Conservation (phyloP, 2,888 invertebrate species). For the Drosophila birchii region DNA sequence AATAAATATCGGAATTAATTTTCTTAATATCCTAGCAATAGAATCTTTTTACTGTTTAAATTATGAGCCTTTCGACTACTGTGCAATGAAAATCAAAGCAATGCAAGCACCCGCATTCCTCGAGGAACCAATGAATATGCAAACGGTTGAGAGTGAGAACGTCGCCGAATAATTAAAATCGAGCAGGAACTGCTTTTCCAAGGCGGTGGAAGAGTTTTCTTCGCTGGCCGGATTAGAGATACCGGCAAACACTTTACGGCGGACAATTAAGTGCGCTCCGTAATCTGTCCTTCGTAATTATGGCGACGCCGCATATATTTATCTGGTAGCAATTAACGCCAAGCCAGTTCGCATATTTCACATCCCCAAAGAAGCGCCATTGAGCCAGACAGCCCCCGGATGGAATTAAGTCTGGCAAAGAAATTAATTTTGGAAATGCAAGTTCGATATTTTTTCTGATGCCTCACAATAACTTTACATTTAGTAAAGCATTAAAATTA, state of each 20-base stretch:
- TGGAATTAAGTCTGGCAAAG: constrained; percentile 15
- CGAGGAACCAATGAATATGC: constrained; percentile 61
- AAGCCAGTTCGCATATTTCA: constrained; percentile 74
- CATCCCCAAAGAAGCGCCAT: constrained; percentile 59
- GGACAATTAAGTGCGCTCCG: constrained; percentile 78
- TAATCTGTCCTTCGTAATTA: constrained; percentile 82
- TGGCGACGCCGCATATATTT: constrained; percentile 75
- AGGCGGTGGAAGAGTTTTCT: constrained; percentile 15
- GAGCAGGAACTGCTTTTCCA: constrained; percentile 51
- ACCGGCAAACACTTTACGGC: constrained; percentile 69
- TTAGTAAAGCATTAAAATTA: not conserved
- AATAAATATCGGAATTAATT: not conserved
- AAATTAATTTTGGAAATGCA: not conserved
- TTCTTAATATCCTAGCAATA: not conserved
- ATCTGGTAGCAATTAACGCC: constrained; percentile 80
- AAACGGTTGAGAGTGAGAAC: constrained; percentile 36
- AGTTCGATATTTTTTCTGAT: not conserved
- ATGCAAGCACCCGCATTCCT: constrained; percentile 3
- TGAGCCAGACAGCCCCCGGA: constrained; percentile 34
- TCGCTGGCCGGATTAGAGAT: constrained; percentile 49
- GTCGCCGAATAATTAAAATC: constrained; percentile 80
- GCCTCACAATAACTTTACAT: not conserved
- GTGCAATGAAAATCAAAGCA: constrained; percentile 70
- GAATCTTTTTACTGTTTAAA: not conserved
- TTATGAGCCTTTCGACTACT: constrained; percentile 3